Conservation (phyloP, 2,113 vertebrate genomes). For the Peromyscus polionotus region DNA sequence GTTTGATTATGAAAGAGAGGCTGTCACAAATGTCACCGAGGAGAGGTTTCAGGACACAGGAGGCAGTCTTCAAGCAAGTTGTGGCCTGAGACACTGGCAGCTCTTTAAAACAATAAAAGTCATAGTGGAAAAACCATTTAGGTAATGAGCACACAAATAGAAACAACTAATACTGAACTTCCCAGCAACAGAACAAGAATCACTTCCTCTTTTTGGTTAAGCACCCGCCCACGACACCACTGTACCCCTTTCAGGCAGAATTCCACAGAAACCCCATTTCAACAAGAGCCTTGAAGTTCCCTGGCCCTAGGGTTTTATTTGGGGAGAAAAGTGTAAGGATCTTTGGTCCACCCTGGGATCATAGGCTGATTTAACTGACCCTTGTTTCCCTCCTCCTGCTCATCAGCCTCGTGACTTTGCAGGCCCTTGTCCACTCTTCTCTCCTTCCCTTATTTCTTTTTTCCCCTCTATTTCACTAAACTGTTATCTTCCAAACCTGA, state of each 20-base stretch:
- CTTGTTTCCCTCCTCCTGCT: not conserved
- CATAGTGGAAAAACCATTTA: not conserved
- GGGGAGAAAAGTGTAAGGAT: not conserved
- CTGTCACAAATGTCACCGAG: not conserved
- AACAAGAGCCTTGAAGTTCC: not conserved
- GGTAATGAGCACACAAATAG: not conserved
- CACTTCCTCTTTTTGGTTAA: constrained; percentile 15
- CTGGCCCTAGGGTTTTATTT: not conserved
- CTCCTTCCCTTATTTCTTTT: not conserved
- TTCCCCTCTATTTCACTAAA: not conserved
- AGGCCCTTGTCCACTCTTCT: rapidly evolving
- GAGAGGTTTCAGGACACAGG: not conserved
- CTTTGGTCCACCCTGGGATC: not conserved
- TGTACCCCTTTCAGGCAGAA: not conserved
- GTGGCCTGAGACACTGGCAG: not conserved
- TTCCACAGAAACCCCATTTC: not conserved
- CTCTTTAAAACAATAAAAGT: not conserved
- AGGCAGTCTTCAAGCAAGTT: not conserved
- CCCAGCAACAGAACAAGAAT: not conserved
- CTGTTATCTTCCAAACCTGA: not conserved
- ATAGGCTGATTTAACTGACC: too few relatives aligned
- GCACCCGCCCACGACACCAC: rapidly evolving
- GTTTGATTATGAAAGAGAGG: not conserved
- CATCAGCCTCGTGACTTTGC: too few relatives aligned
- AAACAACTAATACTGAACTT: constrained; percentile 28